Evolutionary conservation across 2,888 invertebrate species (phyloP), one percentile per base, ranked within the genome.

Genomic region (Charanyca ferruginea): DNA sequence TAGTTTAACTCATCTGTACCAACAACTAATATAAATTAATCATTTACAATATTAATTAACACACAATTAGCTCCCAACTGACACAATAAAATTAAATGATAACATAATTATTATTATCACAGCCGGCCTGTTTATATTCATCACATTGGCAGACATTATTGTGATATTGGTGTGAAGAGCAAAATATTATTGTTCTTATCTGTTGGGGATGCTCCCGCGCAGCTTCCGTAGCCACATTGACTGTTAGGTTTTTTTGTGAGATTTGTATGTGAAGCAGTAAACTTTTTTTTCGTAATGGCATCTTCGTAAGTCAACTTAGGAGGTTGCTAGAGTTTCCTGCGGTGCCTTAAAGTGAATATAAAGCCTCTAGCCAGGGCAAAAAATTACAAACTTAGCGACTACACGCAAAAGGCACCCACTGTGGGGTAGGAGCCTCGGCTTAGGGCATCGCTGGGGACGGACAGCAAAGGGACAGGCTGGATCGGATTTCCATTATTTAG

Each of bases 81-180:
- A 61, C 48, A 62, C 18, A 38, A 2, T 62, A 48, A 54, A 55
- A 60, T 49, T 55, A 28, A 52, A 53, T 45, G 48, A 76, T 78
- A 80, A 80, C 57, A 64, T 18, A 23, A 38, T 38, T 47, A 47
- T 54, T 52, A 53, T 23, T 72, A 80, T 66, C 66, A 28, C 13
- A 22, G 51, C 16, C 41, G 32, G 23, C 47, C 52, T 53, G 57
- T 79, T 79, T 63, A 54, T 61, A 49, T 62, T 60, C 25, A 28
- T 60, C 25, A 28, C 35, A 63, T 23, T n/a, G 42, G 28, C 38
- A 3, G 59, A 22, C 13, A 25, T 61, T 48, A 67, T 38, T 67
- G 52, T 66, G 49, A 49, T 52, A 75, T 68, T 65, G 42, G 49
- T 70, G 80, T 73, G 73, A 64, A 80, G 73, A 44, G 54, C 54